Conservation (phyloP, 2,797 vertebrate genomes). For the Neostethus bicornis region DNA sequence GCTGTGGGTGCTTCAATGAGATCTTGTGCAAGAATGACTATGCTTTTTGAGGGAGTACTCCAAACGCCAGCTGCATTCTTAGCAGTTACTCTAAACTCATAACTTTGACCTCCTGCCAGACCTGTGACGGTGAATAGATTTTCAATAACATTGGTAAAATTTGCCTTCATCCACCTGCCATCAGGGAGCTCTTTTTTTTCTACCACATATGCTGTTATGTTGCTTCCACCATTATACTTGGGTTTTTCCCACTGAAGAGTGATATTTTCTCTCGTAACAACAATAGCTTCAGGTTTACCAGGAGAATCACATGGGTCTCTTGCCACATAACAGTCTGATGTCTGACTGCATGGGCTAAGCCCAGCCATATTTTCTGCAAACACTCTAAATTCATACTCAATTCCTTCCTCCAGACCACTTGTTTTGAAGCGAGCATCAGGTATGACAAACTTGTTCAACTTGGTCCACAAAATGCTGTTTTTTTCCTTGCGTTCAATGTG, state of each 20-base stretch:
- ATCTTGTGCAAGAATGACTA: constrained; percentile 87
- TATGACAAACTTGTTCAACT: constrained; percentile 88
- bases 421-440: constrained; percentile 89
- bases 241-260: constrained; percentile 92
- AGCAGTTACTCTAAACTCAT: constrained; percentile 92
- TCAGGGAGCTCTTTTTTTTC: constrained; percentile 93
- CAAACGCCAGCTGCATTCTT: constrained; percentile 91
- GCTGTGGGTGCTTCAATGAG: constrained; percentile 89
- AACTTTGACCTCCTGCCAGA: constrained; percentile 88
- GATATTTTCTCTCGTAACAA: constrained; percentile 87
- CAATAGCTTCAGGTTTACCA: constrained; percentile 88
- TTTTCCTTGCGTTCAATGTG: constrained; percentile 94
- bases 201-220: constrained; percentile 89
- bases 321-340: constrained; percentile 88
- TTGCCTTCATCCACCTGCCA: constrained; percentile 94
- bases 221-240: constrained; percentile 90
- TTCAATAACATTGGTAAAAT: constrained; percentile 90
- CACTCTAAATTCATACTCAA: constrained; percentile 93
- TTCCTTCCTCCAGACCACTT: constrained; percentile 89
- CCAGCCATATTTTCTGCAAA: constrained; percentile 93
- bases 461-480: constrained; percentile 95
- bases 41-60: constrained; percentile 88
- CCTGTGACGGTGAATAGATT: constrained; percentile 88
- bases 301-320: constrained; percentile 91
- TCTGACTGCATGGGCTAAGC: constrained; percentile 86